Conservation (phyloP, 2,888 invertebrate species). For the Psylliodes chrysocephalus region DNA sequence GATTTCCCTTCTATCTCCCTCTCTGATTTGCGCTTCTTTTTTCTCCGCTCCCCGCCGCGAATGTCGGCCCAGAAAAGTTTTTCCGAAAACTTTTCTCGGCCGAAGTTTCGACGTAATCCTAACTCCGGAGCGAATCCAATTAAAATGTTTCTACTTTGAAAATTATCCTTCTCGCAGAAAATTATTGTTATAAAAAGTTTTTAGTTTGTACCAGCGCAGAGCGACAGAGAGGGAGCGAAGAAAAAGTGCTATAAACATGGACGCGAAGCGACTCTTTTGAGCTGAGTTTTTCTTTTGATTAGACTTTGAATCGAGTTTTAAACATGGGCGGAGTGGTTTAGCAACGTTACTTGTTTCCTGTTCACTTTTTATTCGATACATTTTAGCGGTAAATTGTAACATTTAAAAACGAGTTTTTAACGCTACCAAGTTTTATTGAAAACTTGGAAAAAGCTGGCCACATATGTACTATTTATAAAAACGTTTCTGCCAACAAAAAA, state of each 20-base stretch:
- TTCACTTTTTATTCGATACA: no score
- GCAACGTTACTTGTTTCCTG: no score
- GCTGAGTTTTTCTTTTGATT: conserved; percentile 30
- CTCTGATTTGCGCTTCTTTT: no score
- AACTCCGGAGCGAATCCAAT: conserved; percentile 50
- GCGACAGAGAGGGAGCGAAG: conserved; percentile 22
- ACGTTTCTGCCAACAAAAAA: no score
- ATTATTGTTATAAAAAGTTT: conserved; percentile 52
- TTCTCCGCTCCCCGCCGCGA: not conserved
- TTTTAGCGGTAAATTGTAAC: no score
- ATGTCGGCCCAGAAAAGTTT: conserved; percentile 34
- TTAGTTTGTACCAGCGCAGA: conserved; percentile 41
- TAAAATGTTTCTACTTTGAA: conserved; percentile 51
- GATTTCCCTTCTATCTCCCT: no score
- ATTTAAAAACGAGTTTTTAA: no score
- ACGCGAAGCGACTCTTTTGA: conserved; percentile 31
- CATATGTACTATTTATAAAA: no score
- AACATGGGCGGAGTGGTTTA: not conserved
- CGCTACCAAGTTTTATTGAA: no score
- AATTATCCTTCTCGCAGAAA: conserved; percentile 50
- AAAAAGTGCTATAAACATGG: conserved; percentile 37
- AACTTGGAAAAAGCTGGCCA: no score
- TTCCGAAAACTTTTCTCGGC: conserved; percentile 24
- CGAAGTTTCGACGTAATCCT: conserved; percentile 39
- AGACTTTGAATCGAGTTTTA: conserved; percentile 3